These are phyloP conservation scores for Himalopsyche anomala DNA, from an alignment of 2,888 invertebrate species.

Conservation along the genomic window DNA sequence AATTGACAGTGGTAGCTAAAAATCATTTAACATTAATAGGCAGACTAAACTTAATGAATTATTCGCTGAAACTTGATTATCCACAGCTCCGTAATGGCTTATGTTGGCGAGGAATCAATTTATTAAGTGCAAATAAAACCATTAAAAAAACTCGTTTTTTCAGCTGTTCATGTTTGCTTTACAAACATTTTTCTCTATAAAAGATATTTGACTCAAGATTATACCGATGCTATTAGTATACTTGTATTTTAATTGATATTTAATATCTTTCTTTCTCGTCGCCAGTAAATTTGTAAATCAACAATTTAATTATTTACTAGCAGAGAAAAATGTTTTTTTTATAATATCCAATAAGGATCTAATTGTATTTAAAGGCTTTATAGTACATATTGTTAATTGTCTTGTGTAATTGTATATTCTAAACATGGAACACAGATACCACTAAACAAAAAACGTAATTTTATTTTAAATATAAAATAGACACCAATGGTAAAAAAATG, in stretches of 20 bases:
- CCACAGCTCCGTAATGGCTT: constrained; percentile 2
- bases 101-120: constrained; percentile 1
- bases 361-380: too few relatives aligned
- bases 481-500: too few relatives aligned
- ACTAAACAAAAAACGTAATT: too few relatives aligned
- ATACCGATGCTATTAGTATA: background rate
- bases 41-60: constrained; percentile 16
- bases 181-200: background rate
- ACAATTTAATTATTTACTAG: background rate
- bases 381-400: too few relatives aligned
- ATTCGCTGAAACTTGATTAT: constrained; percentile 28
- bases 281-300: background rate
- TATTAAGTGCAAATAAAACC: constrained; percentile 26
- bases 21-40: constrained; percentile 34
- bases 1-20: constrained; percentile 34
- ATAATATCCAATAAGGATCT: too few relatives aligned
- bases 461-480: too few relatives aligned
- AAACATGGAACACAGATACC: too few relatives aligned
- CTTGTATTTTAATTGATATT: constrained; percentile 5
- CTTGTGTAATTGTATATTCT: too few relatives aligned
- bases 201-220: background rate
- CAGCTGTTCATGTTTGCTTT: constrained; percentile 1
- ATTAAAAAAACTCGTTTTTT: constrained; percentile 16
- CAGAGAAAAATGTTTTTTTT: too few relatives aligned
- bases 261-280: background rate